Conservation (phyloP, 2,797 vertebrate species). For the Etheostoma perlongum region DNA sequence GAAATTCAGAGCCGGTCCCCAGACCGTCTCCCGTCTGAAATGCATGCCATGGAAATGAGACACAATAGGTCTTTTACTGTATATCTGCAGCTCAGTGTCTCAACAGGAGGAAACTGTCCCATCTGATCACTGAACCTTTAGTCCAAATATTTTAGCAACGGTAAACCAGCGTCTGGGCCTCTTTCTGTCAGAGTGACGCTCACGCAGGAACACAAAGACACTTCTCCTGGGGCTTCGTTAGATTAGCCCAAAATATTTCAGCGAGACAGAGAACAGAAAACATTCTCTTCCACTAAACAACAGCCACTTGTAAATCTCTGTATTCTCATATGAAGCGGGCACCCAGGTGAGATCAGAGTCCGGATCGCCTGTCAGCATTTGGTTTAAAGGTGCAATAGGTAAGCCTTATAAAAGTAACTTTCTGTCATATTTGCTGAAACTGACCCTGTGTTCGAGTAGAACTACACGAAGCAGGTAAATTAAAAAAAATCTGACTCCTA, state of each 20-base stretch:
- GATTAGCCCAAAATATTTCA: slow-evolving; percentile 14
- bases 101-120: not conserved
- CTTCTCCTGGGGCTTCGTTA: not conserved
- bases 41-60: not conserved
- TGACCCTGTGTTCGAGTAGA: too few species aligned
- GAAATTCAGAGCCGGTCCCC: not conserved
- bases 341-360: not conserved
- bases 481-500: too few species aligned
- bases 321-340: not conserved
- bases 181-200: not conserved
- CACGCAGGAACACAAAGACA: slow-evolving; percentile 25
- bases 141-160: slow-evolving; percentile 39
- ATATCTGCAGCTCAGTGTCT: not conserved
- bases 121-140: slow-evolving; percentile 16
- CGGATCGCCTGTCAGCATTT: not conserved
- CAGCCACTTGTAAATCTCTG: not conserved
- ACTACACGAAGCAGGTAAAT: too few species aligned
- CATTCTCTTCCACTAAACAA: not conserved
- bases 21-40: not conserved
- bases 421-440: too few species aligned
- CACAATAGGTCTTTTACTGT: not conserved
- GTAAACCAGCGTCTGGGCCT: slow-evolving; percentile 2
- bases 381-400: not conserved
- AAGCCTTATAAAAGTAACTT: too few species aligned
- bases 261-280: not conserved